Evolutionary conservation across 2,797 vertebrate species (phyloP).

Genomic region (Carcharodon carcharias): DNA sequence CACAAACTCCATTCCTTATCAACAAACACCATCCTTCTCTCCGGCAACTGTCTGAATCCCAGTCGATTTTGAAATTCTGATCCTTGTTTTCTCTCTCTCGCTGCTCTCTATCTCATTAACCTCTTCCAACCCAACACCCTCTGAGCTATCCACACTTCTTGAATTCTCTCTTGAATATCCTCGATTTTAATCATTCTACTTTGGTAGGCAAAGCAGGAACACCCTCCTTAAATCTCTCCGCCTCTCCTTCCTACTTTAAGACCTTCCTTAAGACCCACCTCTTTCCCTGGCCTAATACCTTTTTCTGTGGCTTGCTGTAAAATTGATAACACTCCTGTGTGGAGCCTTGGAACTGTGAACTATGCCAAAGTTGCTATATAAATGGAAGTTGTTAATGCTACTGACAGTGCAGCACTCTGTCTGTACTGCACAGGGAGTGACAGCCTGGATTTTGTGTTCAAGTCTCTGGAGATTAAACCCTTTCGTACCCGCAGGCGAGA

Average conservation of each 20-base stretch:
- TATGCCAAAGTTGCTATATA: not conserved
- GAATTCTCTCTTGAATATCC: not conserved
- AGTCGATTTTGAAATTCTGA: no score
- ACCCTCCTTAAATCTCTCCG: not conserved
- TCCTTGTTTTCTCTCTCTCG: not conserved
- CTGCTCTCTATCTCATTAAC: not conserved
- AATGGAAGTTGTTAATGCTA: not conserved
- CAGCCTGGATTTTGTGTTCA: not conserved
- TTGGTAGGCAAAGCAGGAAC: not conserved
- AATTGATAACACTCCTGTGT: not conserved
- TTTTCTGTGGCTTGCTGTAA: not conserved
- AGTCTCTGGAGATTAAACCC: not conserved
- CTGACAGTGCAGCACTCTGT: not conserved
- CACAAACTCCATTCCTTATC: not conserved
- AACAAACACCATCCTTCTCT: not conserved
- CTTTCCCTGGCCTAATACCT: not conserved
- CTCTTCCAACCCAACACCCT: not conserved
- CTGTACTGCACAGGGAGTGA: not conserved
- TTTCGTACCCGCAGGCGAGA: not conserved
- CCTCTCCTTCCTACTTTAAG: not conserved
- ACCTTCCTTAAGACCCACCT: not conserved
- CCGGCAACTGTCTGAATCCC: no score
- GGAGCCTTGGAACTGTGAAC: not conserved
- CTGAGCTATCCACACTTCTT: not conserved
- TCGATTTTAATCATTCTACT: not conserved